Base-by-base conservation (phyloP, 2,888 invertebrate genomes). In the Drosophila nr. perissopoda region DNA sequence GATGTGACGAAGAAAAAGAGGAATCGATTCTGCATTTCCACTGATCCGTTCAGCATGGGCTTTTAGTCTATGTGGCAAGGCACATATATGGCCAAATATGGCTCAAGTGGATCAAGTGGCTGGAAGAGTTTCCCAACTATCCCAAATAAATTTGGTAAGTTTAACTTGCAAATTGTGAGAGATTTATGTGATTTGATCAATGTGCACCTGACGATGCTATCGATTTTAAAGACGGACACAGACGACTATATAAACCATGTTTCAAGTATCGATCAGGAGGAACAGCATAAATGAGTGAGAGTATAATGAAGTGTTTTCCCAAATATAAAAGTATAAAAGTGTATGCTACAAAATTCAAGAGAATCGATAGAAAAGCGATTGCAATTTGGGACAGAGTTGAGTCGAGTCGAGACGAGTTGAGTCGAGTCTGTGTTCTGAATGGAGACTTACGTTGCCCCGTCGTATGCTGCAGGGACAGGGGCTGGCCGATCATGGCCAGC, bases 401-500 rank as follows among this genome's bases (percentile, higher is more conserved):
- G 42, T 42, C 10, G 4, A 27, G n/a, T 66, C 13, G 31, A 10
- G 31, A 31, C 10, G 29, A 49, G 38, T 16, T 11, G 21, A 21
- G 42, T 42, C 6, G 4, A n/a, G n/a, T 66, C 13, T 11, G 18
- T 10, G 11, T n/a, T n/a, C 6, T 21, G 29, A 4, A 38, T 46
- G 46, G 21, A 25, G 8, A 89, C 92, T 90, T 92, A 91, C 92
- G 92, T 88, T 93, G 93, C 49, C 91, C 90, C 78, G 92, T 91
- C 77, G 92, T 91, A 68, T 93, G 92, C 63, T 92, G 93, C 82
- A 93, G 86, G 21, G 93, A 93, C 18, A 92, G 83, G 56, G 93
- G 93, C 74, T 92, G 92, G 25, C 92, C 92, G 52, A 93, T 92
- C 92, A 93, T 93, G 53, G 93, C 89, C 72, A 92, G 76, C 63